Conservation (phyloP, 2,113 vertebrate genomes). For the Alethe diademata region DNA sequence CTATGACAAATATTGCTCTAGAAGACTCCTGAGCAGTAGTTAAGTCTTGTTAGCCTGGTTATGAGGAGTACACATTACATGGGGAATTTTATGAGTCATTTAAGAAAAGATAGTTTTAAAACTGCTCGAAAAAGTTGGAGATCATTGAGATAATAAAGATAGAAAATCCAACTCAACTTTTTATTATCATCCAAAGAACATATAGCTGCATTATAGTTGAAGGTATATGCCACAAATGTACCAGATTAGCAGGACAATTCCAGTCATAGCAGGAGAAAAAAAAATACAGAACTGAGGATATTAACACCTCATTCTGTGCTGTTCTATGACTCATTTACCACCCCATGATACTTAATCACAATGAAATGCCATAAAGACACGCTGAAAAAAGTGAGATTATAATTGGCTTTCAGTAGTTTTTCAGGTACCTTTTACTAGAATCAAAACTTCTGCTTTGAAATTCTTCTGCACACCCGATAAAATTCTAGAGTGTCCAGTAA, state of each 20-base stretch:
- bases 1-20: background rate
- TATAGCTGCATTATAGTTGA: background rate
- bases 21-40: background rate
- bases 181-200: background rate
- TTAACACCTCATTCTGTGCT: background rate
- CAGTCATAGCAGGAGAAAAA: background rate
- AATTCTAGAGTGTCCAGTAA: background rate
- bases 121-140: background rate
- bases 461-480: background rate
- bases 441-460: background rate
- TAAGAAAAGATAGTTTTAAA: background rate
- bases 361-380: background rate
- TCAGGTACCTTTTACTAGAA: background rate
- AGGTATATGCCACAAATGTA: background rate
- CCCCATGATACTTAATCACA: slow-evolving; percentile 33
- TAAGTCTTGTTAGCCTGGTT: background rate
- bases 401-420: background rate
- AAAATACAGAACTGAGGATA: background rate
- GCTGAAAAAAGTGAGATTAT: background rate
- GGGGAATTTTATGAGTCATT: background rate
- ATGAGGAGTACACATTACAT: background rate
- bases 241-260: background rate
- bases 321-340: slow-evolving; percentile 31
- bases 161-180: background rate
- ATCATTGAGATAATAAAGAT: background rate